Evolutionary conservation across 2,797 vertebrate genomes (phyloP).

Genomic region (Alfaro cultratus): DNA sequence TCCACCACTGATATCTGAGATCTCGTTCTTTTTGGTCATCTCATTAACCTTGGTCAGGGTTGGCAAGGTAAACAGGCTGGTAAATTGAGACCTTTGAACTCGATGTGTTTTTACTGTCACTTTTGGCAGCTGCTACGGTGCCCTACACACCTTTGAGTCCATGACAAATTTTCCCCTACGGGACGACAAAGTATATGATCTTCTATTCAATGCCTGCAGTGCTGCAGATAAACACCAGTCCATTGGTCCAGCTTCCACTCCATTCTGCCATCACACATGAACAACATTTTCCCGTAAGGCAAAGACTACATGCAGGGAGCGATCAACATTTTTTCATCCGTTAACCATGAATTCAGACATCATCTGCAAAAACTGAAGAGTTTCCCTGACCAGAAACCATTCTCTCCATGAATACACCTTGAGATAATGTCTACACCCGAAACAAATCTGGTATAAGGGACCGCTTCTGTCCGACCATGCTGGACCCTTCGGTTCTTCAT

Average conservation of each 20-base stretch:
- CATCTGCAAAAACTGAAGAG: background rate
- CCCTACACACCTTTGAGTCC: too few species aligned
- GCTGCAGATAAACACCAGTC: background rate
- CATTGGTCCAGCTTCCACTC: background rate
- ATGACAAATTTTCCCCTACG: too few species aligned
- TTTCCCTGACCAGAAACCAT: background rate
- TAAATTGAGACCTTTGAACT: background rate
- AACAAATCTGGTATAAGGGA: background rate
- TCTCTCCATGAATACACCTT: background rate
- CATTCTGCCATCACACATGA: background rate
- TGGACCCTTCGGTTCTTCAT: background rate
- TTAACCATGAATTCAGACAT: background rate
- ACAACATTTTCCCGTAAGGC: background rate
- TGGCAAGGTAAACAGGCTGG: background rate
- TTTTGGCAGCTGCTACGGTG: background rate
- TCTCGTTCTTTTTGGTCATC: too few species aligned
- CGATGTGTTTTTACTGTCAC: background rate
- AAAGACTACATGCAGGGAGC: background rate
- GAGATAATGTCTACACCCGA: background rate
- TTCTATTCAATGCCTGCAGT: background rate
- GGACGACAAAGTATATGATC: too few species aligned
- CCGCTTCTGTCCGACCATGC: background rate
- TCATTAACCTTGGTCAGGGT: too few species aligned
- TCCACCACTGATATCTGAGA: too few species aligned
- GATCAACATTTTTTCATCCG: background rate